phyloP scores from a whole-genome alignment of 2,113 vertebrate species.

The Anguilla japonica region DNA sequence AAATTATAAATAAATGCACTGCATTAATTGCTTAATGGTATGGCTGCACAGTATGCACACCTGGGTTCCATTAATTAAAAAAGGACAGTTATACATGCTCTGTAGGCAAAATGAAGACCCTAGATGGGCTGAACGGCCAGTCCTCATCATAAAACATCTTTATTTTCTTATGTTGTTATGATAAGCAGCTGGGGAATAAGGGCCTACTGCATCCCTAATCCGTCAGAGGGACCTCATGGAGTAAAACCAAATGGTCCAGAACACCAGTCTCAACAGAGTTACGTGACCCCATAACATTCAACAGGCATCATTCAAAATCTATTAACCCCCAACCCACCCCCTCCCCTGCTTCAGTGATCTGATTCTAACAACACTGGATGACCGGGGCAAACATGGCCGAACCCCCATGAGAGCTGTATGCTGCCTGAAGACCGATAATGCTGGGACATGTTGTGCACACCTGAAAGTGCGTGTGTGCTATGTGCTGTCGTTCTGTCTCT shows the following conservation, averaged over 20 bases:
- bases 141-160: not conserved
- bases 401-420: not conserved
- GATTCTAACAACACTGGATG: not conserved
- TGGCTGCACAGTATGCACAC: not conserved
- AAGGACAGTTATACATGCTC: not conserved
- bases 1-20: too few species aligned
- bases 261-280: constrained; percentile 1
- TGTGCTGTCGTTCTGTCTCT: not conserved
- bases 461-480: not conserved
- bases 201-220: not conserved
- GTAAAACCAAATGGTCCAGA: constrained; percentile 4
- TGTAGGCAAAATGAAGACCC: not conserved
- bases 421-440: not conserved
- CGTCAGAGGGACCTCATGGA: not conserved
- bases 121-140: not conserved
- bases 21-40: too few species aligned
- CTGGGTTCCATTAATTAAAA: not conserved
- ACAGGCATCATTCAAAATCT: not conserved
- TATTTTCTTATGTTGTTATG: not conserved
- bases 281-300: not conserved
- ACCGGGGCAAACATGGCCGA: not conserved
- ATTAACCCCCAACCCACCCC: not conserved
- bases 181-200: not conserved
- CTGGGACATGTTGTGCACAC: not conserved
- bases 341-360: not conserved